Conservation (phyloP, 2,797 vertebrate genomes). For the Xyrichtys novacula region DNA sequence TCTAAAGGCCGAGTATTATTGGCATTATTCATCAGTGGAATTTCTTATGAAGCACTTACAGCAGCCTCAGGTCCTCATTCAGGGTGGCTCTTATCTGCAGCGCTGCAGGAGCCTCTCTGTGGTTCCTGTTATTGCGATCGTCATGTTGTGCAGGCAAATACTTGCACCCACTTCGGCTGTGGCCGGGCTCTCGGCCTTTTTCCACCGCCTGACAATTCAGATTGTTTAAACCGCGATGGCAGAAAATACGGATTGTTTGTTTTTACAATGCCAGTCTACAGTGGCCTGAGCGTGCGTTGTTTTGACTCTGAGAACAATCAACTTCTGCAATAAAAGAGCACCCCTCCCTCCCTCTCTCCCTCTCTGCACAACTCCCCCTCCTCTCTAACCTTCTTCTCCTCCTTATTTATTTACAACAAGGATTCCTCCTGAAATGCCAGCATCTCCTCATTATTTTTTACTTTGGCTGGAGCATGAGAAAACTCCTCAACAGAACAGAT, state of each 20-base stretch:
- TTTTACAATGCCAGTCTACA: constrained; percentile 75
- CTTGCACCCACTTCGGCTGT: constrained; percentile 52
- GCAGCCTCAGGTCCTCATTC: constrained; percentile 47
- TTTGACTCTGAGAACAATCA: constrained; percentile 83
- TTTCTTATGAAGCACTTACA: constrained; percentile 40
- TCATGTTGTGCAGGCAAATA: constrained; percentile 53
- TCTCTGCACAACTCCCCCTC: constrained; percentile 14
- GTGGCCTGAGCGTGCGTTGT: constrained; percentile 69
- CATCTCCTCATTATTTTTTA: constrained; percentile 16
- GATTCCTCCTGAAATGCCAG: constrained; percentile 56
- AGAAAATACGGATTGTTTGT: constrained; percentile 77
- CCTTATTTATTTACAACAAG: constrained; percentile 65
- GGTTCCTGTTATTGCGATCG: constrained; percentile 95
- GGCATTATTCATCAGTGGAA: constrained; percentile 46
- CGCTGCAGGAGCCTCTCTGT: constrained; percentile 86
- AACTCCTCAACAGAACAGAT: constrained; percentile 16
- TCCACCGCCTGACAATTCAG: constrained; percentile 58
- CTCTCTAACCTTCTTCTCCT: constrained; percentile 40
- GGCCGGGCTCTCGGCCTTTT: constrained; percentile 33
- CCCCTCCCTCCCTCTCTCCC: too few species aligned
- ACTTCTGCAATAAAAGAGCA: constrained; percentile 68
- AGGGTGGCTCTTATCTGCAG: constrained; percentile 90
- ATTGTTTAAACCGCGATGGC: constrained; percentile 63
- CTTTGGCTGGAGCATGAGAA: constrained; percentile 35
- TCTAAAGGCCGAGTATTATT: constrained; percentile 28